Evolutionary conservation across 2,797 vertebrate species (phyloP).

Genomic region (Ceryle rudis): DNA sequence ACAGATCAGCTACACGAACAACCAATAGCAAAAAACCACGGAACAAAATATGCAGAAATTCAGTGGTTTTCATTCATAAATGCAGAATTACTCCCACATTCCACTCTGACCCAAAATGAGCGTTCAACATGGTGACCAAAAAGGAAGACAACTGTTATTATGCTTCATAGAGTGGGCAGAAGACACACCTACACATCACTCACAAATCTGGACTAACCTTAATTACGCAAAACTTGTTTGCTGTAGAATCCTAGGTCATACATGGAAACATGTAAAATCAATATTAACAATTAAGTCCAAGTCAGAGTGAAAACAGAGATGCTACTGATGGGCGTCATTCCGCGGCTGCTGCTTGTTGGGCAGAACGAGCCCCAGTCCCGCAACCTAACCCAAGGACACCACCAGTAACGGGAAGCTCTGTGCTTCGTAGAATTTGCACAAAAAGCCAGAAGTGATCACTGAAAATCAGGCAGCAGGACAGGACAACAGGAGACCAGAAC

Average conservation of each 20-base stretch:
- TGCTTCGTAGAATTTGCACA: background rate
- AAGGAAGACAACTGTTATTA: background rate
- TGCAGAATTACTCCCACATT: slow-evolving; percentile 20
- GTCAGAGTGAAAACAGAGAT: background rate
- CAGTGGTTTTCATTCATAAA: slow-evolving; percentile 29
- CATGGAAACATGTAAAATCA: background rate
- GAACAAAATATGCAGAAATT: slow-evolving; percentile 55
- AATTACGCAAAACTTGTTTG: background rate
- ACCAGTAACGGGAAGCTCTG: background rate
- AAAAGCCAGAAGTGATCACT: background rate
- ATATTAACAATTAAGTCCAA: background rate
- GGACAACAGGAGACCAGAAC: background rate
- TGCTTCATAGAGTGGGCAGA: background rate
- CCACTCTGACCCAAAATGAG: background rate
- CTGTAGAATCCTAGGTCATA: background rate
- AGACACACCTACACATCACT: background rate
- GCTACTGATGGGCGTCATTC: background rate
- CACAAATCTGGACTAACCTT: background rate
- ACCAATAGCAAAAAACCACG: slow-evolving; percentile 77
- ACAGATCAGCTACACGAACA: slow-evolving; percentile 67
- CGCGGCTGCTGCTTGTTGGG: background rate
- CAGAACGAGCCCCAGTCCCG: background rate
- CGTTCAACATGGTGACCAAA: background rate
- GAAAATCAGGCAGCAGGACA: background rate
- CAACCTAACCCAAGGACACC: background rate